phyloP scores from a whole-genome alignment of 1,140 invertebrate species.

The Brachionus koreanus region DNA sequence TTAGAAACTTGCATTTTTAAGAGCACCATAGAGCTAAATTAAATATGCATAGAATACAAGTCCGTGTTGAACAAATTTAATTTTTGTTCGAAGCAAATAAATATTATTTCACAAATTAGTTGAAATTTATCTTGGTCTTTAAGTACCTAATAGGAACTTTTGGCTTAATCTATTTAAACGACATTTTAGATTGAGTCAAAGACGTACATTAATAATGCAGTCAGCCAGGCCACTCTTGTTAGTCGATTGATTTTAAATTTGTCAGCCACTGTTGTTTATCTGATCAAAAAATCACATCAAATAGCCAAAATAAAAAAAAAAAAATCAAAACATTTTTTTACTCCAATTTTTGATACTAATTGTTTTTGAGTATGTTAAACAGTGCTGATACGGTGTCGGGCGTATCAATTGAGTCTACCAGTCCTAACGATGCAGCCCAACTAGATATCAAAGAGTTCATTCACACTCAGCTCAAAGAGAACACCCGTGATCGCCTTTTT shows the following conservation, averaged over 20 bases:
- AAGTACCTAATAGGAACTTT: neutral
- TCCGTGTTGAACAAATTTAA: neutral
- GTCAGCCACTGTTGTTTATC: neutral
- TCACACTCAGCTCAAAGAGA: constrained; percentile 29
- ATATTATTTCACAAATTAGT: neutral
- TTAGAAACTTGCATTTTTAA: neutral
- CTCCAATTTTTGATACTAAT: neutral
- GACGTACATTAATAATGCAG: neutral
- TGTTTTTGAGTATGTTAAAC: neutral
- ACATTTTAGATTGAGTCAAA: neutral
- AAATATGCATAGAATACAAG: neutral
- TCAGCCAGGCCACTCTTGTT: neutral
- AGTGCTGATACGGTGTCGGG: neutral
- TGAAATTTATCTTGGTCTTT: neutral
- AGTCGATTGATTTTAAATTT: neutral
- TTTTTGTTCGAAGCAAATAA: neutral
- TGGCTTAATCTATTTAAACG: neutral
- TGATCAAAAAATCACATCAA: neutral
- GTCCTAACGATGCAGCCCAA: neutral
- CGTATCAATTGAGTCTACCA: neutral
- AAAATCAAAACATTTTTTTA: too few relatives aligned
- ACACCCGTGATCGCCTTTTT: constrained; percentile 22
- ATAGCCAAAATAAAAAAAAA: too few relatives aligned
- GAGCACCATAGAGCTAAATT: neutral
- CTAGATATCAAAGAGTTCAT: constrained; percentile 22